Base-by-base conservation (phyloP, 2,888 invertebrate species). In the Tenthredo mesomela region DNA sequence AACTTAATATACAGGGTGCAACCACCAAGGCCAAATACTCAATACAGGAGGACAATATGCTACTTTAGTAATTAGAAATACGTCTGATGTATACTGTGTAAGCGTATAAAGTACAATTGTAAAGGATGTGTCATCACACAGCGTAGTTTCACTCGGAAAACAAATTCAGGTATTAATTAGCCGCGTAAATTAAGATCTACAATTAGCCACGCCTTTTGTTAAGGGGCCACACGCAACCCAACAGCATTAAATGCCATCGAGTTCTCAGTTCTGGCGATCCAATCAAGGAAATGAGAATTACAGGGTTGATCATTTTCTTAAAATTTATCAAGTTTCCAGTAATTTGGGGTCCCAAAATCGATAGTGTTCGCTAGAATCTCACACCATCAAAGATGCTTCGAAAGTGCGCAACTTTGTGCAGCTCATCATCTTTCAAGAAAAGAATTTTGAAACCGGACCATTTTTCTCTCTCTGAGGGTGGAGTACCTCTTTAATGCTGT, bases 1-100 rank as follows among this genome's bases (percentile, higher is more conserved):
- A 33, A 67, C 33, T 67, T 1, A 33, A 67, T 67, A 33, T 33
- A 15, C 67, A 18, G 33, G 67, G 67, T 33, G 67, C 67, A 47
- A 67, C 33, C 29, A 67, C 18, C 25, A 33, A 67, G 29, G 67
- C 33, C 29, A 67, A 67, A 33, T 67, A 33, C 25, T 25, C 10
- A 61, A 61, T 61, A 61, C 25, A 61, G 10, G 25, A 61, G 61
- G 61, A 61, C 61, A 61, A 21, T 61, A 61, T 61, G 61, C 61
- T 61, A 61, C 61, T 61, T 61, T 12, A 21, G 61, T 61, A 21
- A 61, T 61, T 61, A 61, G 21, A 25, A 25, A 25, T 25, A 61
- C 25, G 10, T 61, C 25, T 61, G 4, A 61, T 61, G 12, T 61
- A 61, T 25, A 61, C 25, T 21, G 61, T 25, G 61, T 61, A 61